Percentiles rank a stretch among this genome's conserved stretches.
phyloP scores from a whole-genome alignment of 37 sponge, comb jelly and placozoan genomes.

The Hexactinellida sp. region DNA sequence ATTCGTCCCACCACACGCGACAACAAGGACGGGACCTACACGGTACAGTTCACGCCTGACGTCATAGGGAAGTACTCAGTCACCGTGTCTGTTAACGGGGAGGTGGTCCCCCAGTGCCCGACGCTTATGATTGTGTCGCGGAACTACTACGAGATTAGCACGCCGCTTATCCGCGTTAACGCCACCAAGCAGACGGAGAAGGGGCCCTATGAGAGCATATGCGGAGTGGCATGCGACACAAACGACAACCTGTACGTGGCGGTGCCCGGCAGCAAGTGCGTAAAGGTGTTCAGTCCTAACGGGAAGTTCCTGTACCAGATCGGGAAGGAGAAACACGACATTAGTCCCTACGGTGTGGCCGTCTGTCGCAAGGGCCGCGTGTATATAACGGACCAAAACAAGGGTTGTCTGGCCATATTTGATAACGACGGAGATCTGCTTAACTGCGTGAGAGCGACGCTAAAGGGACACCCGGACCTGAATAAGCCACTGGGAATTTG shows the following conservation, averaged over 20 bases:
- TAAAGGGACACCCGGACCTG: background rate
- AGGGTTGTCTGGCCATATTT: background rate
- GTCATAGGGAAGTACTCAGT: background rate
- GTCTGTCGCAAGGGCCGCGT: background rate
- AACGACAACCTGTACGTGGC: slow-evolving; percentile 4
- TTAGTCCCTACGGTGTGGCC: background rate
- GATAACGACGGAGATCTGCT: slow-evolving; percentile 13
- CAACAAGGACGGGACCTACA: slow-evolving; percentile 11
- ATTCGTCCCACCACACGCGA: background rate
- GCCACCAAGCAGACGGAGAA: background rate
- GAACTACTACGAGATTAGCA: background rate
- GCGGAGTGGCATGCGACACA: background rate
- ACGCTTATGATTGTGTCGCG: background rate
- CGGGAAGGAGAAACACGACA: background rate
- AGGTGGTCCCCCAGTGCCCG: background rate
- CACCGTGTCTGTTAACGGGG: background rate
- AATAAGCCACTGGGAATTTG: background rate
- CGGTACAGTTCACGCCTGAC: background rate
- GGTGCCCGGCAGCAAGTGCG: background rate
- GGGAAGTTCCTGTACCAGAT: slow-evolving; percentile 4
- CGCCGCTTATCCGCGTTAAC: background rate
- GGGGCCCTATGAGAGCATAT: background rate
- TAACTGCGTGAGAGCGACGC: background rate
- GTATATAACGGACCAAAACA: background rate
- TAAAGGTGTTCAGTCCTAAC: background rate